A percentile compares a stretch with the other conserved stretches of the same genome.
phyloP scores from a whole-genome alignment of 2,113 vertebrate species.

The Oostethus manadensis region DNA sequence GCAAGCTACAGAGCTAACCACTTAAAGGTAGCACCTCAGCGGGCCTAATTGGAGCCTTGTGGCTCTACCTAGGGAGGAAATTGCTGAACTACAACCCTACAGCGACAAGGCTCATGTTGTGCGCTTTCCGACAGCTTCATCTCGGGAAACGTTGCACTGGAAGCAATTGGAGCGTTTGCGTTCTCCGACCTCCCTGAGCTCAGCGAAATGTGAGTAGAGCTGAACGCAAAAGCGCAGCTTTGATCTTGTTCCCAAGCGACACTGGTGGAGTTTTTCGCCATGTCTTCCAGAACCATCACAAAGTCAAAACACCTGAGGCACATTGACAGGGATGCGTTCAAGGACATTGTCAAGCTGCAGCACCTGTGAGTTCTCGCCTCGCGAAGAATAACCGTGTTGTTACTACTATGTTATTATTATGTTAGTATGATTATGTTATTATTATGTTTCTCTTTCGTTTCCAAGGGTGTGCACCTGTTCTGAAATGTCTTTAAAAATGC shows the following conservation, averaged over 20 bases:
- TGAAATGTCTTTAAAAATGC: no score
- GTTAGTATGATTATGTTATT: no score
- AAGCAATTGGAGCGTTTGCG: conserved; percentile 50
- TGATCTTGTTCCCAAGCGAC: neutral
- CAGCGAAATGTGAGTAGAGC: conserved; percentile 59
- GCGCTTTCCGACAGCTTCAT: conserved; percentile 47
- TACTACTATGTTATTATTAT: no score
- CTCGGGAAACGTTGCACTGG: conserved; percentile 56
- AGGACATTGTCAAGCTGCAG: conserved; percentile 52
- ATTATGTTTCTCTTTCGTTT: no score
- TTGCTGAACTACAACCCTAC: no score
- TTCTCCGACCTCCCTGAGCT: conserved; percentile 68
- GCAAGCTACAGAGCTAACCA: no score
- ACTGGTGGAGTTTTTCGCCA: neutral
- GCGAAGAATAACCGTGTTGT: no score
- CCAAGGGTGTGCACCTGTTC: no score
- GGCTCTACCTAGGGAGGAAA: no score
- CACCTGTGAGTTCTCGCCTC: conserved; percentile 65
- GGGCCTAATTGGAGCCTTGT: no score
- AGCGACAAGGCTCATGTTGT: neutral
- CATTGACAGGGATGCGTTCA: conserved; percentile 66
- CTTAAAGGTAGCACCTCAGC: neutral
- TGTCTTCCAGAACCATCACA: conserved; percentile 62
- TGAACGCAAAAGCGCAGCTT: neutral
- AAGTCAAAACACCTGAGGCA: conserved; percentile 63